Evolutionary conservation across 2,888 invertebrate genomes (phyloP), one percentile per base, ranked within the genome.

Genomic region (Nasonia oneida): DNA sequence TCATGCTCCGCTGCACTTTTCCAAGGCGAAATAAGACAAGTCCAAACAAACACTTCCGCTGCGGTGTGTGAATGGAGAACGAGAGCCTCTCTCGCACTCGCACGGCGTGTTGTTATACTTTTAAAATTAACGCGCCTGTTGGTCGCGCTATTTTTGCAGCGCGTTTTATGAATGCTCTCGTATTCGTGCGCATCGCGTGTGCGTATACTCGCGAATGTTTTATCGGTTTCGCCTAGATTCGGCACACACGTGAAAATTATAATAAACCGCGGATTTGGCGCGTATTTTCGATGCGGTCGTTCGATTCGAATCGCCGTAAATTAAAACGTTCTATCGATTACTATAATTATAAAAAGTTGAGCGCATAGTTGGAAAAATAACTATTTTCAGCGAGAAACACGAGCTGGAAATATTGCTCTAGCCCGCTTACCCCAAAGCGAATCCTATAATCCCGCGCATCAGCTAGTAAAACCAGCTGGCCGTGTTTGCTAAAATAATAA

Each of bases 401-500:
- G n/a, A 42, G 61, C 37, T 10, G 57, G 61, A 61, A 61, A 39
- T 77, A 39, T 77, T 77, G 61, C 57, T 61, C 37, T 39, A 15
- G 12, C 23, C 23, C 23, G 23, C 23, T 23, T 23, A 23, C 23
- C 23, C 23, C 23, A 23, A 10, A n/a, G 10, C 47, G 47, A 47
- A 47, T 47, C 12, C 47, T 47, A 29, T 29, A 47, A 47, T 47
- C 47, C 47, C 10, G 47, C 47, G 12, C 10, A 12, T 47, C 47
- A 47, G 2, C 47, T 47, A 47, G 47, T 47, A 47, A 47, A 47
- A 10, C 47, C 67, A 67, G 12, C 23, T 3, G 0, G 12, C 10
- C 23, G 23, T 33, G 42, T 61, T 81, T 81, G 39, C 57, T 74
- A 4, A 81, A 61, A 61, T 33, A 74, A 74, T 39, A 37, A 23